phyloP scores from a whole-genome alignment of 2,797 vertebrate genomes.

The Lophius americanus region DNA sequence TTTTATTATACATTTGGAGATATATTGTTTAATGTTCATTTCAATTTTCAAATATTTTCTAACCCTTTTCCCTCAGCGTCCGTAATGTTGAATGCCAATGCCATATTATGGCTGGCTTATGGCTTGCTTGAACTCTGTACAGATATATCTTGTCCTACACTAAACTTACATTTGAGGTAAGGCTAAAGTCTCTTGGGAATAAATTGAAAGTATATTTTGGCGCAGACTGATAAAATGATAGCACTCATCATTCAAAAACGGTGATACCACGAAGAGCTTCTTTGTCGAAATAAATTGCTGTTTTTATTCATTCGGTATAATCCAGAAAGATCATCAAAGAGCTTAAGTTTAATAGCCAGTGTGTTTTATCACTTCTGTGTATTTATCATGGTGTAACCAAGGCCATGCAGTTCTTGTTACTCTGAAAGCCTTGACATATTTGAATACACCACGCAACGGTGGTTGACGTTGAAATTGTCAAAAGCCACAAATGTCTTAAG shows the following conservation, averaged over 20 bases:
- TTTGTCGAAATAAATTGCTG: slow-evolving; percentile 24
- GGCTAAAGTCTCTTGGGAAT: not conserved
- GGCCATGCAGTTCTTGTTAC: slow-evolving; percentile 49
- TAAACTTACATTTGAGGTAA: not conserved
- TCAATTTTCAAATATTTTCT: slow-evolving; percentile 7
- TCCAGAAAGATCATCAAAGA: slow-evolving; percentile 1
- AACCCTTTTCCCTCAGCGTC: slow-evolving; percentile 11
- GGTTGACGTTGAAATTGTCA: not conserved
- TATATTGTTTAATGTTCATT: not conserved
- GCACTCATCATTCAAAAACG: not conserved
- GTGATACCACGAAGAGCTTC: slow-evolving; percentile 1
- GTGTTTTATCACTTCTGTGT: not conserved
- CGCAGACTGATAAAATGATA: not conserved
- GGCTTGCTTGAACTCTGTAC: slow-evolving; percentile 21
- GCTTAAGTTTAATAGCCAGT: not conserved
- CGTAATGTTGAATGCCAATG: slow-evolving; percentile 11
- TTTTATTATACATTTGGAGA: not conserved
- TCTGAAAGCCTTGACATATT: slow-evolving; percentile 19
- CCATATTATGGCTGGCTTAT: not conserved
- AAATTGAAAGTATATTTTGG: not conserved
- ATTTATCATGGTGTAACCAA: slow-evolving; percentile 20
- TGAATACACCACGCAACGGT: not conserved
- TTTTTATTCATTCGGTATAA: not conserved
- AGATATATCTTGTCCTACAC: not conserved
- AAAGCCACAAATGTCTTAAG: not conserved